These are phyloP conservation scores for Gymnarchus niloticus DNA, from an alignment of 2,113 vertebrate genomes.

Conservation along the genomic window DNA sequence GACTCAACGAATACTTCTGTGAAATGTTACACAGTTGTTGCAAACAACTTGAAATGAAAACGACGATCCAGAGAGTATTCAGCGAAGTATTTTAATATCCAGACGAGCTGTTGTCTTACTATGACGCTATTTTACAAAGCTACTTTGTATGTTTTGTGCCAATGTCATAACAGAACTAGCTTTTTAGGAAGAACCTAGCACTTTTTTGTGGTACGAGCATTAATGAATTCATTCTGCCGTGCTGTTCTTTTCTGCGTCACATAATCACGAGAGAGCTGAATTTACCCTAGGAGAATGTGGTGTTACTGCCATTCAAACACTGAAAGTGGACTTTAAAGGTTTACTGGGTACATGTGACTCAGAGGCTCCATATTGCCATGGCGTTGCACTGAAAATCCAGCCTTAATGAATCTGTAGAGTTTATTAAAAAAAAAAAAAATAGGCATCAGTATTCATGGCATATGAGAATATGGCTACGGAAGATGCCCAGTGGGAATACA, in stretches of 20 bases:
- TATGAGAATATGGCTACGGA: background rate
- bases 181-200: too few species aligned
- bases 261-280: background rate
- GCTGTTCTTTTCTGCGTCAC: background rate
- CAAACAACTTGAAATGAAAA: background rate
- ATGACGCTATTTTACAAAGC: background rate
- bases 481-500: background rate
- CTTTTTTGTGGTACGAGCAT: too few species aligned
- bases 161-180: too few species aligned
- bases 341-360: background rate
- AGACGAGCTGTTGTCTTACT: background rate
- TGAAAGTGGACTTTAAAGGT: background rate
- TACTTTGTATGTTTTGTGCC: background rate
- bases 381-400: background rate
- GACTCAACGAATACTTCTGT: too few species aligned
- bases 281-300: background rate
- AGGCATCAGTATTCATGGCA: conserved; percentile 3
- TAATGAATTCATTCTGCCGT: too few species aligned
- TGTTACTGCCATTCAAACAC: background rate
- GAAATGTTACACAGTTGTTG: background rate
- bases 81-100: background rate
- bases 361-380: background rate
- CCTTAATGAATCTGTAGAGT: background rate
- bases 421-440: background rate
- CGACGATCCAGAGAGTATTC: background rate